Base-by-base conservation (phyloP, 2,797 vertebrate genomes). In the Etheostoma nigrum region DNA sequence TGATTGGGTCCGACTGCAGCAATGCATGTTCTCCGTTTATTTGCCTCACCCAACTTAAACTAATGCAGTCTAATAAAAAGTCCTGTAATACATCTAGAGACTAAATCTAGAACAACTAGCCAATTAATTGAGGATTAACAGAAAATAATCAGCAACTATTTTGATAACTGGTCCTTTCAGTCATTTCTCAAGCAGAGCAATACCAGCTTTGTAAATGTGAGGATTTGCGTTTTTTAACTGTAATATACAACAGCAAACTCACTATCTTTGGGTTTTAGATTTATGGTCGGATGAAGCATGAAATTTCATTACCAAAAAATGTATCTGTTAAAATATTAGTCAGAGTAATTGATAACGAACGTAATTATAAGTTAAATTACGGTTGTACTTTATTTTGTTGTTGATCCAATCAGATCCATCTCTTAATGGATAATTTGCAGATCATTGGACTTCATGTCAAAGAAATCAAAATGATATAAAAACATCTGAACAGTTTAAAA, bases 1-100 rank as follows among this genome's bases (percentile, higher is more conserved):
- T 36, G 11, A 57, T 58, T 70, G 25, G 4, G 14, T 72, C 63
- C 62, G 23, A 82, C 44, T 52, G 62, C 1, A 0, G 23, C 40
- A 42, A 57, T 0, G 48, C 40, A 44, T 40, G 1, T 42, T 23
- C 14, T 63, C 14, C 1, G 12, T 49, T 55, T 2, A n/a, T 64
- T 15, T 47, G 25, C 47, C 36, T 7, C 9, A 52, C 5, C 36
- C 13, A 14, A 13, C 40, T 5, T 9, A 47, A 54, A 47, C 48
- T 16, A 53, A 62, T 18, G 18, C n/a, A 4, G 1, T 52, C 48
- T 16, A 19, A 27, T 13, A 47, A 78, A n/a, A 13, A 0, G 12
- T 21, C 1, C 10, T 23, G 4, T n/a, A 55, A 19, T 52, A 67
- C 9, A 30, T 27, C 33, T n/a, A 51, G 5, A 51, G 33, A 11